Percentiles rank a stretch among this genome's conserved stretches.
phyloP scores from a whole-genome alignment of 2,888 invertebrate genomes.

The Aelia acuminata region DNA sequence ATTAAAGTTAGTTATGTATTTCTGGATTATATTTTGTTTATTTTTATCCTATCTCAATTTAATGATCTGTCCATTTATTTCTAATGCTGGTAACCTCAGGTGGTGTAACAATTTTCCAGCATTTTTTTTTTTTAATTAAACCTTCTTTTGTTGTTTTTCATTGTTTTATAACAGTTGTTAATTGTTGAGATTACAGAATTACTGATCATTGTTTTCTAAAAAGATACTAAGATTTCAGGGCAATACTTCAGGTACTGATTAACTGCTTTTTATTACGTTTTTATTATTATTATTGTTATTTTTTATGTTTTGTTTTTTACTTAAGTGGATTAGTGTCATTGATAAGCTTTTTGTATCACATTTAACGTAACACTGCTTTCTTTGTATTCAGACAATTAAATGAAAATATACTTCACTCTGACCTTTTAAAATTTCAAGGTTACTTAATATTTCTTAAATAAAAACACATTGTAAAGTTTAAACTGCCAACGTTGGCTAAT shows the following conservation, averaged over 20 bases:
- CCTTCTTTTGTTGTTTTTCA: neutral
- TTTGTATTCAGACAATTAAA: neutral
- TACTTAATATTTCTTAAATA: neutral
- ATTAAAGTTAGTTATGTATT: neutral
- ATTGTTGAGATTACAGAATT: neutral
- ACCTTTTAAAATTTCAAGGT: neutral
- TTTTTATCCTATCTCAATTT: neutral
- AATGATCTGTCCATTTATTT: neutral
- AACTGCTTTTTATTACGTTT: neutral
- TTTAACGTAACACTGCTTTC: neutral
- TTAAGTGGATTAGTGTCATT: too few species aligned
- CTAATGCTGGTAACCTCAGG: neutral
- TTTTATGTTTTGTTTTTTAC: too few species aligned
- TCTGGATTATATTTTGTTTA: neutral
- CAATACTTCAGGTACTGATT: neutral
- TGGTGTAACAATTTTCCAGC: neutral
- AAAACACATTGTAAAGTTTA: neutral
- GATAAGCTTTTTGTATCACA: neutral
- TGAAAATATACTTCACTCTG: neutral
- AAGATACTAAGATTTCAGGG: neutral
- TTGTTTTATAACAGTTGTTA: neutral
- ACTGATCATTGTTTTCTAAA: neutral
- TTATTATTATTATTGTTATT: neutral
- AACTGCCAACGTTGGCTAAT: neutral
- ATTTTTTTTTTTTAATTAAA: neutral